Evolutionary conservation across 2,113 vertebrate genomes (phyloP), one percentile per base, ranked within the genome.

Genomic region (Danionella cerebrum): DNA sequence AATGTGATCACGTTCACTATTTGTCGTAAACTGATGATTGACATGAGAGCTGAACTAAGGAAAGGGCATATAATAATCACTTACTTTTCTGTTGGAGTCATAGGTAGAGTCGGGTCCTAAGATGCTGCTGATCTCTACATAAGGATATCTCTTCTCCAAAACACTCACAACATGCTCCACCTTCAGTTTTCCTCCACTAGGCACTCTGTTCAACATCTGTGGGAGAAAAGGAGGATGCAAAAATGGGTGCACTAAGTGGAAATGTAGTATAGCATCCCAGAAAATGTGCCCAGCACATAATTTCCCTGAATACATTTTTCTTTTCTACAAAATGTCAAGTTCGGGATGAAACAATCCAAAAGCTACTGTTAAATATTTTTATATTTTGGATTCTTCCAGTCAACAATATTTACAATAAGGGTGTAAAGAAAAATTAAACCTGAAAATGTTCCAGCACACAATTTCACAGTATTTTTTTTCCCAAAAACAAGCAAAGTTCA

Each of bases 1-100:
- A 22, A 52, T 14, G 31, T 25, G 0, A 27, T 1, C 24, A 27
- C 47, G 16, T 51, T n/a, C n/a, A 27, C 48, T 29, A 51, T 51
- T 25, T 18, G 19, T 11, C 42, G 7, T 19, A 64, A 6, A 18
- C 33, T 31, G 2, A 25, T 38, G 24, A 5, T 33, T 33, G 29
- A 33, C n/a, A 33, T 8, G 6, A 14, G 4, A 12, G 7, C 12
- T 3, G 7, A 38, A 16, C 36, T 5, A 19, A 24, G 24, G 14
- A 24, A 3, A 19, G n/a, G n/a, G n/a, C n/a, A n/a, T n/a, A 2
- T n/a, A 48, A 9, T 25, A 45, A 18, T 25, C 8, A 10, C 70
- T 86, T 85, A 97, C 96, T 92, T 97, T 95, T 39, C 95, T 90
- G 82, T 92, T 94, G 74, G 82, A 90, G 83, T 98, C 96, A 10